Base-by-base conservation (phyloP, 2,113 vertebrate genomes). In the Puffinus mauretanicus region DNA sequence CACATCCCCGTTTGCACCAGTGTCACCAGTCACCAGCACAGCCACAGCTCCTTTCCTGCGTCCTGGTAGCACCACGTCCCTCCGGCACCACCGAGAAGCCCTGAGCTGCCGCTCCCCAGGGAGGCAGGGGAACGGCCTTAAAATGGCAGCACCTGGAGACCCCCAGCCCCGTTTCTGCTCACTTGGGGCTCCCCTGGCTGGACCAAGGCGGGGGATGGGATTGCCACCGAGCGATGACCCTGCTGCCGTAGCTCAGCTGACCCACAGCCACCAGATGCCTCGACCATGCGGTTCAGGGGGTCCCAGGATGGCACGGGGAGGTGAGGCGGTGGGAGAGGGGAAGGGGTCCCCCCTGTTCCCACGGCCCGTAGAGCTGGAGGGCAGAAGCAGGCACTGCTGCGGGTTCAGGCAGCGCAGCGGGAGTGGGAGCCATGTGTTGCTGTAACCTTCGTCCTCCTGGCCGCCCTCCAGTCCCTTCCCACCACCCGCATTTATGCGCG, bases 271-370 rank as follows among this genome's bases (percentile, higher is more conserved):
- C 42, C 76, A 58, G 52, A 30, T 7, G 25, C 61, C 38, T 11
- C 3, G 1, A 54, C 34, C 5, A 1, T 0, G 3, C 0, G 2
- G 27, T 16, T 61, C 3, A 0, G 32, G 25, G 19, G 24, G 32
- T 38, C 14, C 32, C 22, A 5, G 44, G 14, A 24, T 38, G 78
- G 64, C 4, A 3, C 36, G 34, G 49, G 40, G 32, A 62, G 20
- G 22, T 3, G 6, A 77, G 29, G 36, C 8, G 8, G 16, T 13
- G 46, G 46, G 17, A 69, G 14, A 57, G 40, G 10, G 38, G 44
- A 64, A 64, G 49, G 18, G 21, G 3, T 26, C 1, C 27, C 24
- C 46, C 36, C 36, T 18, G 14, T 54, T 85, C 30, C 73, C 30
- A 12, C 0, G 4, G 64, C 49, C 29, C 1, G 2, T 2, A 44